phyloP scores from a whole-genome alignment of 1,140 invertebrate genomes.

The Littorina saxatilis region DNA sequence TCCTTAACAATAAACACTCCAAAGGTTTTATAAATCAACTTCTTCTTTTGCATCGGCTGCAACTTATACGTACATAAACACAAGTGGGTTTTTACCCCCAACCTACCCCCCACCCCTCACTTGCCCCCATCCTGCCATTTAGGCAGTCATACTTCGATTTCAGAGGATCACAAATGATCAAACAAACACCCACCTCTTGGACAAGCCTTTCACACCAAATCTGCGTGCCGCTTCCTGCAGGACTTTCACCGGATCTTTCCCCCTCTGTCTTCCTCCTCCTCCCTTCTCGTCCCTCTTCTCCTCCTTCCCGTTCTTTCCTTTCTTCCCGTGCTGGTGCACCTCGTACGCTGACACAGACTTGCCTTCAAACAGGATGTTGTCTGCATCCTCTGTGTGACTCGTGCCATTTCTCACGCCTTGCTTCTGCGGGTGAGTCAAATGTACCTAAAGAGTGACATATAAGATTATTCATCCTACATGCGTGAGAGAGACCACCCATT shows the following conservation, averaged over 20 bases:
- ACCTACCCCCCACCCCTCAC: too few relatives aligned
- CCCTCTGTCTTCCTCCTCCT: constrained; percentile 34
- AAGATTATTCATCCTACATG: constrained; percentile 1
- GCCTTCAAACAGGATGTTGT: constrained; percentile 23
- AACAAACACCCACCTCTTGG: constrained; percentile 64
- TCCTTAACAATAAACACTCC: too few relatives aligned
- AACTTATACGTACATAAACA: too few relatives aligned
- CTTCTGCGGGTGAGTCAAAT: constrained; percentile 12
- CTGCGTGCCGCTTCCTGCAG: constrained; percentile 79
- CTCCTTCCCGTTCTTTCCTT: constrained; percentile 52
- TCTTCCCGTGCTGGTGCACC: constrained; percentile 75
- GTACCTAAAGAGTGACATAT: too few relatives aligned
- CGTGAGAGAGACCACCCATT: background rate
- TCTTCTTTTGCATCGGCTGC: too few relatives aligned
- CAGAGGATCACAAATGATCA: too few relatives aligned
- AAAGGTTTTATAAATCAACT: too few relatives aligned
- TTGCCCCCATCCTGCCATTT: too few relatives aligned
- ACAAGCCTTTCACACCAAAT: constrained; percentile 71
- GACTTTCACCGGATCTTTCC: constrained; percentile 77
- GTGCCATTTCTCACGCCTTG: background rate
- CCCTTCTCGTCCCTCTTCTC: constrained; percentile 38
- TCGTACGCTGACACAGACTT: constrained; percentile 78
- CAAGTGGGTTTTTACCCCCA: too few relatives aligned
- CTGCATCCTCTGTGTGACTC: background rate
- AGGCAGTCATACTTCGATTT: too few relatives aligned